These are phyloP conservation scores for Oophaga sylvatica DNA, from an alignment of 2,797 vertebrate genomes.

Conservation along the genomic window DNA sequence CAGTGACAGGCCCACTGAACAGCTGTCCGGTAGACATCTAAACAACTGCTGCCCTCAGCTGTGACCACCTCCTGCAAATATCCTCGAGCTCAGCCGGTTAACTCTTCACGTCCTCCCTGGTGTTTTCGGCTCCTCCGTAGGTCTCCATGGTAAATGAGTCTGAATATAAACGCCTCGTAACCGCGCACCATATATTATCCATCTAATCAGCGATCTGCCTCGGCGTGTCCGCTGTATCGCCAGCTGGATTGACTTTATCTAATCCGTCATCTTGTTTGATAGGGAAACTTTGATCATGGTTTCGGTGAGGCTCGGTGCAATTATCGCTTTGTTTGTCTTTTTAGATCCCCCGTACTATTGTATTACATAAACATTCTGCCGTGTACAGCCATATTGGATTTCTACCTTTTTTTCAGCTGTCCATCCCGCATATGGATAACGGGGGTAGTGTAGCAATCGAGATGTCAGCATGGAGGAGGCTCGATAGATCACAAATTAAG, in stretches of 20 bases:
- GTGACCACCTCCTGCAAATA: slow-evolving; percentile 73
- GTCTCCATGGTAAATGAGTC: slow-evolving; percentile 49
- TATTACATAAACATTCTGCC: slow-evolving; percentile 31
- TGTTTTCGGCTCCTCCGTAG: not conserved
- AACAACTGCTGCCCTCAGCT: slow-evolving; percentile 81
- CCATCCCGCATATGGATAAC: not conserved
- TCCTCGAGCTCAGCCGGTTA: slow-evolving; percentile 70
- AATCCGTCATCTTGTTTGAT: slow-evolving; percentile 54
- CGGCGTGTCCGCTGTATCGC: slow-evolving; percentile 32
- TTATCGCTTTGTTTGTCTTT: slow-evolving; percentile 46
- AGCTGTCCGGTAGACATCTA: slow-evolving; percentile 77
- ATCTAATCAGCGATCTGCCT: slow-evolving; percentile 32
- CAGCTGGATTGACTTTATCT: slow-evolving; percentile 22
- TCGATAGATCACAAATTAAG: not conserved
- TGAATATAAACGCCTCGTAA: slow-evolving; percentile 49
- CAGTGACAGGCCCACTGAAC: slow-evolving; percentile 70
- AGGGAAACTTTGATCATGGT: slow-evolving; percentile 51
- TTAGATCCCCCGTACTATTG: slow-evolving; percentile 23
- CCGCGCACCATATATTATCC: slow-evolving; percentile 40
- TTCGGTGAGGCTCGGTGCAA: slow-evolving; percentile 32
- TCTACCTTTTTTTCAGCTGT: slow-evolving; percentile 43
- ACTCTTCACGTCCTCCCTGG: slow-evolving; percentile 66
- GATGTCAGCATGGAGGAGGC: not conserved
- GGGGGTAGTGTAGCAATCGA: not conserved
- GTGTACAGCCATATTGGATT: not conserved